These are phyloP conservation scores for Acrocyrtus sp. DNA, from an alignment of 2,888 invertebrate genomes.

Conservation along the genomic window DNA sequence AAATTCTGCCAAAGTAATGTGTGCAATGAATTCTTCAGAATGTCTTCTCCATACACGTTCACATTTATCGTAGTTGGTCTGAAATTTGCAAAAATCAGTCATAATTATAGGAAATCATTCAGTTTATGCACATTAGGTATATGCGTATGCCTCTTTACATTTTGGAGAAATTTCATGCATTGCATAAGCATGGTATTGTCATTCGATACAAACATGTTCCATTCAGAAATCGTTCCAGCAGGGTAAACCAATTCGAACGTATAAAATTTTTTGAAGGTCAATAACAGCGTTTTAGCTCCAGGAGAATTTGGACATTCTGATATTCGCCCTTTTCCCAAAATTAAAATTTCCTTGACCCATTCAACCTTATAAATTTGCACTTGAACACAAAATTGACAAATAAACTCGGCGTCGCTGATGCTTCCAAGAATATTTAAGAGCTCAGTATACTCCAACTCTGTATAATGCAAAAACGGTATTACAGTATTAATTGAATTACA, in stretches of 20 bases:
- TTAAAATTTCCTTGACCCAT: slow-evolving; percentile 57
- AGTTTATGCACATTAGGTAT: no score
- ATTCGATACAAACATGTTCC: slow-evolving; percentile 53
- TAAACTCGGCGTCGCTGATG: slow-evolving; percentile 55
- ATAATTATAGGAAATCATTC: no score
- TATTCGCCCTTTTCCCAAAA: slow-evolving; percentile 47
- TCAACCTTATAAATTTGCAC: slow-evolving; percentile 39
- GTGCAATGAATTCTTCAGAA: slow-evolving; percentile 56
- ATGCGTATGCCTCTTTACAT: slow-evolving; percentile 42
- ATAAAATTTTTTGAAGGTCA: slow-evolving; percentile 56
- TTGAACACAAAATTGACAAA: slow-evolving; percentile 55
- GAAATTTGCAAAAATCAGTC: no score
- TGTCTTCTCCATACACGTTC: slow-evolving; percentile 60
- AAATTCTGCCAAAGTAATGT: slow-evolving; percentile 41
- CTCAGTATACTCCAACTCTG: no score
- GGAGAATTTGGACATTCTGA: slow-evolving; percentile 27
- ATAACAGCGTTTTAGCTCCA: slow-evolving; percentile 38
- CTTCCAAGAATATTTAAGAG: slow-evolving; percentile 28
- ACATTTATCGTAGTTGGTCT: slow-evolving; percentile 53
- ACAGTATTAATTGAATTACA: no score
- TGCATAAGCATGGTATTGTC: slow-evolving; percentile 58
- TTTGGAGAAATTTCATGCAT: slow-evolving; percentile 54
- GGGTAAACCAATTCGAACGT: slow-evolving; percentile 60
- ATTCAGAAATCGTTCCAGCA: slow-evolving; percentile 48
- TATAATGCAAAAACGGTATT: background rate